phyloP scores from a whole-genome alignment of 92 coral and sea anemone species.

The Zoanthus sociatus region DNA sequence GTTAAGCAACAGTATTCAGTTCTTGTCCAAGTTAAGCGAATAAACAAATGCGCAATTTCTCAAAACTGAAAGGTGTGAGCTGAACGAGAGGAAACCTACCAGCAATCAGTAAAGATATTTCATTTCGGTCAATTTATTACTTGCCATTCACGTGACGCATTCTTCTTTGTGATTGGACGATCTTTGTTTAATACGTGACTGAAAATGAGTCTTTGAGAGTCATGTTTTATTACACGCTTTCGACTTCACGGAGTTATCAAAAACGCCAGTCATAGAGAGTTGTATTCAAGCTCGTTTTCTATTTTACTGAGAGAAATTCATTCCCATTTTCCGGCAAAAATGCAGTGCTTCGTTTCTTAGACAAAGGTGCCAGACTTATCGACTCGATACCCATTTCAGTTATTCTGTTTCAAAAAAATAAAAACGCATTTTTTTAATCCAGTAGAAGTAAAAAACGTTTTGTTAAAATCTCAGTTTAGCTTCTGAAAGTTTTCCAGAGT shows the following conservation, averaged over 20 bases:
- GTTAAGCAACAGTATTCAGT: neutral
- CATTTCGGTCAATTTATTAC: constrained; percentile 10
- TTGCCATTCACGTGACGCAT: constrained; percentile 25
- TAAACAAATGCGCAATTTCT: neutral
- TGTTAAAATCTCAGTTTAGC: neutral
- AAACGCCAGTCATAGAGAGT: neutral
- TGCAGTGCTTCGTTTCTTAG: neutral
- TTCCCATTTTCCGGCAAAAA: neutral
- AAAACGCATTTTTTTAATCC: neutral
- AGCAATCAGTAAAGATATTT: constrained; percentile 8
- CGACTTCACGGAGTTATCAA: constrained; percentile 1
- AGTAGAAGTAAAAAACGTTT: neutral
- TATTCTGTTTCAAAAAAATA: too few relatives aligned
- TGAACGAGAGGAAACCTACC: neutral
- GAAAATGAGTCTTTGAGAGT: constrained; percentile 9
- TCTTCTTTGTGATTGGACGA: constrained; percentile 15
- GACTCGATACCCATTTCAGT: neutral
- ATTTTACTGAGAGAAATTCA: neutral
- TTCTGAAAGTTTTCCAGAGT: neutral
- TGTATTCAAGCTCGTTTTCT: constrained; percentile 16
- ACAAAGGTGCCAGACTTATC: neutral
- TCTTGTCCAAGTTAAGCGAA: neutral
- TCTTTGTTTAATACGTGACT: constrained; percentile 7
- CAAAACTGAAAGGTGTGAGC: constrained; percentile 9
- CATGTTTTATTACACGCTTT: neutral